Conservation (phyloP, 2,888 invertebrate genomes). For the Archips xylosteana region DNA sequence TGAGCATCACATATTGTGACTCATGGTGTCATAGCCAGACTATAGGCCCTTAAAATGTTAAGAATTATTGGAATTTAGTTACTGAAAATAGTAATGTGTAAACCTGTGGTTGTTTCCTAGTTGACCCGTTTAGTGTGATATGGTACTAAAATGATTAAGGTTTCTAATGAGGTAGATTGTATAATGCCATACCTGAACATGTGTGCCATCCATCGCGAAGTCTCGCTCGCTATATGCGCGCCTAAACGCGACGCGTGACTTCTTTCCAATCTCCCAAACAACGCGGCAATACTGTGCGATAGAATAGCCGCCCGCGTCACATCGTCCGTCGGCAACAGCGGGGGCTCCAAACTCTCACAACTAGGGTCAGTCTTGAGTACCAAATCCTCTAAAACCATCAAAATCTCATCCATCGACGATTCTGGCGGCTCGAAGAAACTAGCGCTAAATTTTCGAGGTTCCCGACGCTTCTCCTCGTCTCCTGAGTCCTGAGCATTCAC, state of each 20-base stretch:
- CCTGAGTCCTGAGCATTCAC: constrained; percentile 76
- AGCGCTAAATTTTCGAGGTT: constrained; percentile 80
- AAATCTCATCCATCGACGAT: constrained; percentile 86
- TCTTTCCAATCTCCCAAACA: constrained; percentile 93
- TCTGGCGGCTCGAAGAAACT: constrained; percentile 84
- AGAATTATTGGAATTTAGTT: neutral
- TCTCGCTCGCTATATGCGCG: constrained; percentile 93
- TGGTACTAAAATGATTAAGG: neutral
- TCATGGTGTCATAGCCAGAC: neutral
- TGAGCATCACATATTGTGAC: constrained; percentile 14
- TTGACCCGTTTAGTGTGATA: neutral
- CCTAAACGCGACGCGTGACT: constrained; percentile 92
- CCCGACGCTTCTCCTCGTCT: constrained; percentile 74
- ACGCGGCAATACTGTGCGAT: constrained; percentile 95
- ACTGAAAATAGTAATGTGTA: neutral
- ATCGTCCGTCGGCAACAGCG: constrained; percentile 87
- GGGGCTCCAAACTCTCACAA: constrained; percentile 87
- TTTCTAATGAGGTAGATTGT: neutral
- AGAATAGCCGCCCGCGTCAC: constrained; percentile 88
- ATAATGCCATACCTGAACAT: constrained; percentile 89
- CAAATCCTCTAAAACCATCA: constrained; percentile 85
- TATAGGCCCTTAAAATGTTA: neutral
- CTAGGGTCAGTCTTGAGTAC: constrained; percentile 87
- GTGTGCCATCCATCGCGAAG: constrained; percentile 94
- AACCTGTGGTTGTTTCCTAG: neutral